Evolutionary conservation across 2,888 invertebrate genomes (phyloP).

Genomic region (Hyposoter dolosus): DNA sequence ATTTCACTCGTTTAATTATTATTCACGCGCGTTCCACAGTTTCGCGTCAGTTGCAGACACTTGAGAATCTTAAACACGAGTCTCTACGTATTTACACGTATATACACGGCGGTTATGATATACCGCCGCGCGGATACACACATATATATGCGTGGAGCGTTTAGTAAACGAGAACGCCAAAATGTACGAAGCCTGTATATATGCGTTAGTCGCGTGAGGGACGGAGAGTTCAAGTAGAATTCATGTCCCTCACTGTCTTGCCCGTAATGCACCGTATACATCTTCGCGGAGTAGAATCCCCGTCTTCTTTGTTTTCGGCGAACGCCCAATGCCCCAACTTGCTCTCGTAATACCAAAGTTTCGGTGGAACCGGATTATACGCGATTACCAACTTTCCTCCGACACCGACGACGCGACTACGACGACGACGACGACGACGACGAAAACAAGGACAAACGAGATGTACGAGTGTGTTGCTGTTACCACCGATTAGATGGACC

Average conservation of each 20-base stretch:
- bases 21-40: background rate
- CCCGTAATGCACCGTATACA: conserved; percentile 29
- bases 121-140: background rate
- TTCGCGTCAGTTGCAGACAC: background rate
- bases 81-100: background rate
- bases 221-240: background rate
- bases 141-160: background rate
- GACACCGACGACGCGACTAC: background rate
- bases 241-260: conserved; percentile 5
- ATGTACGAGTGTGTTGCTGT: background rate
- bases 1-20: background rate
- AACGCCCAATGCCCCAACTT: conserved; percentile 45
- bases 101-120: background rate
- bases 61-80: background rate
- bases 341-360: conserved; percentile 46
- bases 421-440: background rate
- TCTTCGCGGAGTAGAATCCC: conserved; percentile 42
- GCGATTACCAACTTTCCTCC: conserved; percentile 42
- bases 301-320: conserved; percentile 58
- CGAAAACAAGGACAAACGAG: conserved; percentile 23
- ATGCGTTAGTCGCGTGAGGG: background rate
- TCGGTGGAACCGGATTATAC: conserved; percentile 25
- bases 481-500: background rate
- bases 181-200: conserved; percentile 16
- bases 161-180: conserved; percentile 7